phyloP scores from a whole-genome alignment of 2,888 invertebrate genomes.

The Hydroisotoma schaefferi region DNA sequence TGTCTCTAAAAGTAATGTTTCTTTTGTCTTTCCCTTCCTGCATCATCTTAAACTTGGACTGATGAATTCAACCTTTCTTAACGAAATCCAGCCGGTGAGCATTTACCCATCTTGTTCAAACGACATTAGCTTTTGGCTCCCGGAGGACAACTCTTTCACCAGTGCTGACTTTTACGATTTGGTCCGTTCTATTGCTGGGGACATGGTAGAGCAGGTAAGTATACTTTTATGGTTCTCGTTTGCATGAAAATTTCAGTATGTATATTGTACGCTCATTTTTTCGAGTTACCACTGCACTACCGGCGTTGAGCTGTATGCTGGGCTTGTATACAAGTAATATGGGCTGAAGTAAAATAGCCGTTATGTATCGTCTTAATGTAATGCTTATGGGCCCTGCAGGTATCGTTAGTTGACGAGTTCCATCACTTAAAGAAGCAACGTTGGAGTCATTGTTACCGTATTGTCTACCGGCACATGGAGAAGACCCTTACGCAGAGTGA shows the following conservation, averaged over 20 bases:
- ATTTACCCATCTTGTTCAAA: constrained; percentile 79
- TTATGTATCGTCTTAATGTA: no score
- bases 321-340: not conserved
- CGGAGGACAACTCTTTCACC: constrained; percentile 63
- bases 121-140: constrained; percentile 97
- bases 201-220: constrained; percentile 83
- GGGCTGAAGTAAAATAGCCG: not conserved
- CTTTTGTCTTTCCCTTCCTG: constrained; percentile 25
- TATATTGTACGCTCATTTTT: no score
- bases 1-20: constrained; percentile 1
- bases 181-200: constrained; percentile 81
- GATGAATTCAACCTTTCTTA: constrained; percentile 1
- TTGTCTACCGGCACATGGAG: constrained; percentile 90
- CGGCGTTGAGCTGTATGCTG: not conserved
- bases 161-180: constrained; percentile 88
- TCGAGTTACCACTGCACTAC: not conserved
- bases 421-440: constrained; percentile 75
- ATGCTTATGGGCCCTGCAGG: constrained; percentile 55
- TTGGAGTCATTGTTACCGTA: constrained; percentile 83
- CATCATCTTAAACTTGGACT: not conserved
- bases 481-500: constrained; percentile 80
- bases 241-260: constrained; percentile 5
- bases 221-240: not conserved
- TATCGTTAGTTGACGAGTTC: constrained; percentile 79
- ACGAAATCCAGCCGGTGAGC: constrained; percentile 66